Evolutionary conservation across 2,113 vertebrate species (phyloP).

Genomic region (Pardalotus punctatus): DNA sequence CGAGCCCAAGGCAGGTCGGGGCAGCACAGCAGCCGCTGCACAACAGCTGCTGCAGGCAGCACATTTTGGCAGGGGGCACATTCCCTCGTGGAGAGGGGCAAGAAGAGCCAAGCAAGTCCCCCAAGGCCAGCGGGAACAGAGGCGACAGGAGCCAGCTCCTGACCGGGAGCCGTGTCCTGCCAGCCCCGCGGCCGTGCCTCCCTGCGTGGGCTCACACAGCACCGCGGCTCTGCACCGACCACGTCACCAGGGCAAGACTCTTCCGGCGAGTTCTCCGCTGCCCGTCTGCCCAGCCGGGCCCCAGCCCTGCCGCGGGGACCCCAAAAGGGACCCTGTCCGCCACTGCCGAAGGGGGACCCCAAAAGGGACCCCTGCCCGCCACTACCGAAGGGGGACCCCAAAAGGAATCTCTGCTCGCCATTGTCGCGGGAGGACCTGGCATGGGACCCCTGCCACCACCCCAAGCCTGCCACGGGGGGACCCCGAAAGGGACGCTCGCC

Average conservation of each 20-base stretch:
- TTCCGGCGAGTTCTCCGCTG: not conserved
- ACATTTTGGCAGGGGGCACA: not conserved
- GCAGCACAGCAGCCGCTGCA: not conserved
- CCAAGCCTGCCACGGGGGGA: not conserved
- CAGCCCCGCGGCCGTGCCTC: not conserved
- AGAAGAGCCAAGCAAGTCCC: not conserved
- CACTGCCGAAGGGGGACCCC: not conserved
- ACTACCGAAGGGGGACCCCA: no score
- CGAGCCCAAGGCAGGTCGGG: not conserved
- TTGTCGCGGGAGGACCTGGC: fast-evolving
- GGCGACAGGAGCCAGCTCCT: not conserved
- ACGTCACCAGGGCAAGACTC: not conserved
- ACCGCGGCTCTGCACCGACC: not conserved
- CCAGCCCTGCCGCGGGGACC: not conserved
- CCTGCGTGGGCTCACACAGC: not conserved
- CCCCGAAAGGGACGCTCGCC: not conserved
- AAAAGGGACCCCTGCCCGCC: no score
- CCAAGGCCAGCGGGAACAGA: not conserved
- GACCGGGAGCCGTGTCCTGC: not conserved
- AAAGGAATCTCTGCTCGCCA: no score
- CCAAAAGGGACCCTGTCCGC: not conserved
- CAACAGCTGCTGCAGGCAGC: not conserved
- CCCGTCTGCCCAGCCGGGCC: not conserved
- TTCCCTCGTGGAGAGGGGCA: not conserved
- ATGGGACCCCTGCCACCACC: not conserved